Conservation (phyloP, 2,797 vertebrate genomes). For the Sylvia borin region DNA sequence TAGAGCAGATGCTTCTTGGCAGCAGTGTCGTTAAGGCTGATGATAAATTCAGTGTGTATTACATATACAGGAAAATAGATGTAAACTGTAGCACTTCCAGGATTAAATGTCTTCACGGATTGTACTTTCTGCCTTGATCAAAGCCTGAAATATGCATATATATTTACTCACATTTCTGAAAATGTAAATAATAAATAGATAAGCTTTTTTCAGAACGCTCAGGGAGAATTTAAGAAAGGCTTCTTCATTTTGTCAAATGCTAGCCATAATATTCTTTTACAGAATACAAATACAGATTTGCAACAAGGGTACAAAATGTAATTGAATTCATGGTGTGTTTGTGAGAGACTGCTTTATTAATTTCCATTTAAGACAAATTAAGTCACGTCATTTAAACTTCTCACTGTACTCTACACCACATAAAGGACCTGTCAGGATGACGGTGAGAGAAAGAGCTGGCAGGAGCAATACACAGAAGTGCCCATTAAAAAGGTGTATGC, state of each 20-base stretch:
- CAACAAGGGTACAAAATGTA: neutral
- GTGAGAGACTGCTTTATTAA: slow-evolving; percentile 31
- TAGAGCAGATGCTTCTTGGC: slow-evolving; percentile 4
- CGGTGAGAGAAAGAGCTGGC: slow-evolving; percentile 3
- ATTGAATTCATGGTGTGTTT: neutral
- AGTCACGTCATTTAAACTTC: slow-evolving; percentile 56
- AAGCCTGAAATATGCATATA: neutral
- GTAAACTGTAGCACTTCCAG: neutral
- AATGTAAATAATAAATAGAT: neutral
- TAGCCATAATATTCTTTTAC: neutral
- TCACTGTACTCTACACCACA: slow-evolving; percentile 42
- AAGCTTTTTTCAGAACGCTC: neutral
- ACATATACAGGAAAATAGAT: neutral
- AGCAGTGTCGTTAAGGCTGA: neutral
- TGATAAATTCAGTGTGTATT: neutral
- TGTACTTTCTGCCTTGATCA: neutral
- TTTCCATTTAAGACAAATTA: slow-evolving; percentile 65
- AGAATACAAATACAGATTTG: neutral
- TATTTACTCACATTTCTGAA: neutral
- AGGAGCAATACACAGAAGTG: neutral
- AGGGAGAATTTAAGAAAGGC: neutral
- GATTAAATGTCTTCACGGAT: neutral
- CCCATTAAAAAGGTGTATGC: neutral
- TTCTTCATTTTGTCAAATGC: neutral
- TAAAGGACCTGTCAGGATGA: slow-evolving; percentile 53